phyloP scores from a whole-genome alignment of 2,113 vertebrate species.

The Solea senegalensis region DNA sequence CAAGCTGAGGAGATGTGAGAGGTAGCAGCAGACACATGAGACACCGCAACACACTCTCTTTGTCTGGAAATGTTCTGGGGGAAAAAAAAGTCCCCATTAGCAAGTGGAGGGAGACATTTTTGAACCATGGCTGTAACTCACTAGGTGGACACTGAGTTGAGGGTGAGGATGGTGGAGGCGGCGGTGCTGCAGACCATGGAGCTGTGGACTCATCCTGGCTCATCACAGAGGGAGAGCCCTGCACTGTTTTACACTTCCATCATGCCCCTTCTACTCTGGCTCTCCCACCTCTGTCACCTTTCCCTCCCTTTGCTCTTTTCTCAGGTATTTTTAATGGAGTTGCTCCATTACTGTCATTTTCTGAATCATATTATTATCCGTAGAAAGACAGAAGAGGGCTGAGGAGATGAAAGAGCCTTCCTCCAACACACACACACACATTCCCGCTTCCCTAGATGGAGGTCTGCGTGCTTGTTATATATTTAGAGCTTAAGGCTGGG shows the following conservation, averaged over 20 bases:
- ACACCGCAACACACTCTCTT: not conserved
- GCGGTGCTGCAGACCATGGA: not conserved
- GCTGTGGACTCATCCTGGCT: slow-evolving; percentile 4
- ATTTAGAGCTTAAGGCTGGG: too few relatives aligned
- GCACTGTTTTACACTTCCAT: slow-evolving; percentile 6
- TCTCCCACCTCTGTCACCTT: slow-evolving; percentile 5
- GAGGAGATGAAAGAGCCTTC: slow-evolving; percentile 52
- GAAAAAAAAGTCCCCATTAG: not conserved
- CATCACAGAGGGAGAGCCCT: slow-evolving; percentile 9
- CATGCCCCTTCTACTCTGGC: slow-evolving; percentile 14
- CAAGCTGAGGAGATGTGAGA: slow-evolving; percentile 1
- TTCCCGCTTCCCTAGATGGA: not conserved
- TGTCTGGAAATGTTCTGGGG: slow-evolving; percentile 5
- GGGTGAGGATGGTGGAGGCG: not conserved
- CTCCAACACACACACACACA: slow-evolving; percentile 15
- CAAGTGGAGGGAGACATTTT: slow-evolving; percentile 11
- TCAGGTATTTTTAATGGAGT: slow-evolving; percentile 36
- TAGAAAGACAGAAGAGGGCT: slow-evolving; percentile 49
- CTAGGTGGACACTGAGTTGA: slow-evolving; percentile 3
- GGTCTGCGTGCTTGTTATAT: too few relatives aligned
- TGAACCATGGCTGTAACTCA: slow-evolving; percentile 13
- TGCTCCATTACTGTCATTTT: slow-evolving; percentile 52
- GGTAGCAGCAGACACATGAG: not conserved
- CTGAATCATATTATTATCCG: slow-evolving; percentile 40
- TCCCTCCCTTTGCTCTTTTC: slow-evolving; percentile 14